Base-by-base conservation (phyloP, 1,140 invertebrate genomes). In the Tetranychus urticae region DNA sequence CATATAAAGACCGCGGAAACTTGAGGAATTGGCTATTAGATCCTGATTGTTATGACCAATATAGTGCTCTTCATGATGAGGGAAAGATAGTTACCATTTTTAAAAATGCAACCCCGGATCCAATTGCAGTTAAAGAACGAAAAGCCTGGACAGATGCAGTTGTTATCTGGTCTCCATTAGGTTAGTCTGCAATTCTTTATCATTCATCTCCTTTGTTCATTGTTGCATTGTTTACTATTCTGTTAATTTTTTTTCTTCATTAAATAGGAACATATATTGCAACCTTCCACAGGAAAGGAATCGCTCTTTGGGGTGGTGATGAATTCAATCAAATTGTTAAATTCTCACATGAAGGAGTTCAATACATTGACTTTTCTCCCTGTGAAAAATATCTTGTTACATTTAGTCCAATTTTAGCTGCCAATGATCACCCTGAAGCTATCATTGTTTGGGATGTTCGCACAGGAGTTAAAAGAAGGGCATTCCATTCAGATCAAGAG, bases 301-400 rank as follows among this genome's bases (percentile, higher is more conserved):
- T 97, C 61, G 90, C 88, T 0, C 75, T 99, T 33, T 99, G 94
- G 94, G 93, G 89, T 56, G 92, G 93, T 1, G 84, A 88, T 42
- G 82, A 85, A 64, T 97, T 96, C 74, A 79, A 80, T 8, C 87
- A 93, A 71, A 85, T 96, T 63, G 84, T 86, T 69, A 84, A 85
- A 68, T 97, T 97, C 71, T 80, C 79, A 61, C 94, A 98, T 71
- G 76, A 79, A 2, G 83, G 84, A 66, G 94, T 94, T 1, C 86
- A 92, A 67, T 90, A 89, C 64, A 89, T 97, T 61, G 93, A 96
- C 66, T 98, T 97, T 71, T 97, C 93, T 50, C 93, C 94, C 0
- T 87, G 86, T 74, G 96, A 99, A 77, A 88, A 88, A 62, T 97
- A 94, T 72, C 71, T 97, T 50, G 88, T 96, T 0, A 91, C 89